Conservation (phyloP, 2,797 vertebrate species). For the Coluber constrictor region DNA sequence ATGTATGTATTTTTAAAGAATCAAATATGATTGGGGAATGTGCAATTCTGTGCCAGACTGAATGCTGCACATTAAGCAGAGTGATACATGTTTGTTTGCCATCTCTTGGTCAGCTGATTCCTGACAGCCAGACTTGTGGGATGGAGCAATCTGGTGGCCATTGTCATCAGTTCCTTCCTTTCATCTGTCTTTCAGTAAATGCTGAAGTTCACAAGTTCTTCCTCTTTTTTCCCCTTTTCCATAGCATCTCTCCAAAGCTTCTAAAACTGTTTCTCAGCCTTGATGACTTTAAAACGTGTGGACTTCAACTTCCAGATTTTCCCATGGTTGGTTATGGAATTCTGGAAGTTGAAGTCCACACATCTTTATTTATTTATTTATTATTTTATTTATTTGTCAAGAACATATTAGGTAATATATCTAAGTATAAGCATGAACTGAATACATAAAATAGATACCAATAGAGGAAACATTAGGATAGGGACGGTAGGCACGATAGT, state of each 20-base stretch:
- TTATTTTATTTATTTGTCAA: no score
- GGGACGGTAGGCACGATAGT: no score
- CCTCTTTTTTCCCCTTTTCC: neutral
- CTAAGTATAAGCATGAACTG: no score
- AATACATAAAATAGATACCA: no score
- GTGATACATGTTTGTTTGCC: neutral
- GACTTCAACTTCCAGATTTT: no score
- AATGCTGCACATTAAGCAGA: neutral
- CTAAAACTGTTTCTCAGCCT: neutral
- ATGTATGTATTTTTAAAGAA: neutral
- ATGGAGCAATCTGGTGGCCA: neutral
- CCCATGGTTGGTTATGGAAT: neutral
- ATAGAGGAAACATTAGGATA: no score
- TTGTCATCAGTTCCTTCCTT: neutral
- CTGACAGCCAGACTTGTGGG: neutral
- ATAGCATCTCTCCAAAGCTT: neutral
- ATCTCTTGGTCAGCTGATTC: neutral
- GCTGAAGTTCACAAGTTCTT: neutral
- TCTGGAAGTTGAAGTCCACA: neutral
- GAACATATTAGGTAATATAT: no score
- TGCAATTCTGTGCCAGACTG: neutral
- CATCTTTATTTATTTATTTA: neutral
- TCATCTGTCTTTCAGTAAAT: neutral
- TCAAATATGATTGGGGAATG: neutral
- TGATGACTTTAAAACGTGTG: neutral